Percentiles rank a stretch among this genome's conserved stretches.
These are phyloP conservation scores for Harpagifer antarcticus DNA, from an alignment of 2,797 vertebrate genomes.

Conservation along the genomic window DNA sequence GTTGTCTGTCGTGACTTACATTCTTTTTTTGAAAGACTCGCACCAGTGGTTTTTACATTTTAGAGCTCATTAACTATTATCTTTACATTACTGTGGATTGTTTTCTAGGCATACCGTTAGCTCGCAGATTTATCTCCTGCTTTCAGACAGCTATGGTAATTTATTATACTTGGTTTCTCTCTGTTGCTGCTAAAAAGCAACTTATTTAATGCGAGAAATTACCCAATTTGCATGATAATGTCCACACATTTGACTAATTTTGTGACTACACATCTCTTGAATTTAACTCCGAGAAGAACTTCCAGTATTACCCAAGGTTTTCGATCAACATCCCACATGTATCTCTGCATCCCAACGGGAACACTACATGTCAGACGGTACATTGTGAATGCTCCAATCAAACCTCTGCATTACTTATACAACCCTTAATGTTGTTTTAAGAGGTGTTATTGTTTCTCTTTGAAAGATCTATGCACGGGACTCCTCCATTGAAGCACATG, in stretches of 20 bases:
- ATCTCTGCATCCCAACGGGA: slow-evolving; percentile 32
- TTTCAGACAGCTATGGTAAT: background rate
- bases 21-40: background rate
- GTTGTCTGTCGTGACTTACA: background rate
- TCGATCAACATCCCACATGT: slow-evolving; percentile 2
- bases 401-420: slow-evolving; percentile 1
- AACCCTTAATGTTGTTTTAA: slow-evolving; percentile 21
- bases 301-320: slow-evolving; percentile 24
- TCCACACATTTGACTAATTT: background rate
- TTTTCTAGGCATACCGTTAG: background rate
- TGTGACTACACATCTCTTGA: background rate
- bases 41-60: slow-evolving; percentile 7
- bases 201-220: slow-evolving; percentile 11
- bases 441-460: background rate
- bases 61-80: background rate
- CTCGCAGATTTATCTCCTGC: background rate
- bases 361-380: slow-evolving; percentile 9
- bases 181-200: slow-evolving; percentile 1
- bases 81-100: background rate
- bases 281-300: background rate
- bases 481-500: background rate
- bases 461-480: background rate
- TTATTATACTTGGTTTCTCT: slow-evolving; percentile 4
- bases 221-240: slow-evolving; percentile 11
- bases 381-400: slow-evolving; percentile 31